Conservation (phyloP, 1,140 invertebrate species). For the Whitmania pigra region DNA sequence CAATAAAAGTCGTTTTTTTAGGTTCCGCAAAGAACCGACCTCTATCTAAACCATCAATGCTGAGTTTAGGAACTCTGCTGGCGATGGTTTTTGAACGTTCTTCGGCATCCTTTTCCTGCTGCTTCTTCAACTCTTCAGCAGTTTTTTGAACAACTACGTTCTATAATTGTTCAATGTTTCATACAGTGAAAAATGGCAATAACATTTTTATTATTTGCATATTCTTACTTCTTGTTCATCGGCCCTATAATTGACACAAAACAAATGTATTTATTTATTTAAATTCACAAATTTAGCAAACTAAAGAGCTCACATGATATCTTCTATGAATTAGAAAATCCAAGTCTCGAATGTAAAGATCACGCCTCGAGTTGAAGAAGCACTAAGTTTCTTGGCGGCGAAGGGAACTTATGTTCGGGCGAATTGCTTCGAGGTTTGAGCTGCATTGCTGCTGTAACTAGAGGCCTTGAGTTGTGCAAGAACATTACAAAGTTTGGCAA, state of each 20-base stretch:
- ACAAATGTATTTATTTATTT: background rate
- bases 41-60: slow-evolving; percentile 81
- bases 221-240: slow-evolving; percentile 14
- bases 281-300: slow-evolving; percentile 5
- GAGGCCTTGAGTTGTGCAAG: no score
- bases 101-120: slow-evolving; percentile 93
- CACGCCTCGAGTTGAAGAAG: no score
- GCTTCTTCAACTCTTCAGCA: slow-evolving; percentile 97
- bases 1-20: background rate
- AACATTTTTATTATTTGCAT: background rate
- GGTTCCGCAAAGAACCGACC: slow-evolving; percentile 33
- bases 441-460: no score
- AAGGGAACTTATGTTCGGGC: no score
- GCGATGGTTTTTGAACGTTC: slow-evolving; percentile 94
- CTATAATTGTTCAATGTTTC: slow-evolving; percentile 34
- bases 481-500: no score
- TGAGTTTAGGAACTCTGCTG: slow-evolving; percentile 72
- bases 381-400: no score
- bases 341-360: no score
- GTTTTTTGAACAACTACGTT: slow-evolving; percentile 97
- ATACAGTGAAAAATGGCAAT: no score
- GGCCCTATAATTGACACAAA: background rate
- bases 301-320: background rate
- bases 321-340: no score
- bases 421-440: no score